Evolutionary conservation across 1,140 invertebrate species (phyloP), one percentile per base, ranked within the genome.

Genomic region (Drosophila neocordata): DNA sequence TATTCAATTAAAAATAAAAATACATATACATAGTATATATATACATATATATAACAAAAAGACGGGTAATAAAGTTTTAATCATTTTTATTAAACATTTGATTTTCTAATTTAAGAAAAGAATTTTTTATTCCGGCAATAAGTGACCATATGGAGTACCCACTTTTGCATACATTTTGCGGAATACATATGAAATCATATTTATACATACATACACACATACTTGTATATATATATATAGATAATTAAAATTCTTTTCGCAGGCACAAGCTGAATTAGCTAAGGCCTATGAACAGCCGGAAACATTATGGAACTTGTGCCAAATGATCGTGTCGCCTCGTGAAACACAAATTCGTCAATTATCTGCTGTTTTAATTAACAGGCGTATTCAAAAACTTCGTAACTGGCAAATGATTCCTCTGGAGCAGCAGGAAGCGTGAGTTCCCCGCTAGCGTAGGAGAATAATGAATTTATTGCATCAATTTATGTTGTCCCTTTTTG

Each of bases 261-360:
- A 96, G 95, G 94, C 93, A 8, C 95, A 95, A 0, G 91, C 89
- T 69, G 94, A 95, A 77, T 91, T 96, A 6, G 92, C 92, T 52
- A 93, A 94, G 74, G 93, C 93, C 20, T 93, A 95, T 35, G 95
- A 95, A 77, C 93, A 93, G 56, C 94, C 94, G 11, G 93, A 94
- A 58, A 92, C 93, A 8, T 91, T 94, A 72, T 88, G 92, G 27
- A 92, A 91, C 11, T 87, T 96, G 55, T 95, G 94, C 70, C 92
- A 93, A 70, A 92, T 95, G 11, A 79, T 95, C 13, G 92, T 93
- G 1, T 92, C 92, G 0, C 93, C 93, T 1, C 61, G 76, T n/a
- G 93, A 93, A 76, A 76, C 93, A 0, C 93, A 95, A 92, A 92
- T 95, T n/a, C 92, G 95, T 48, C 95, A 96, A 79, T 95, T 95